A percentile compares a stretch with the other conserved stretches of the same genome.
phyloP scores from a whole-genome alignment of 92 coral and sea anemone species.

The Heliopora coerulea region DNA sequence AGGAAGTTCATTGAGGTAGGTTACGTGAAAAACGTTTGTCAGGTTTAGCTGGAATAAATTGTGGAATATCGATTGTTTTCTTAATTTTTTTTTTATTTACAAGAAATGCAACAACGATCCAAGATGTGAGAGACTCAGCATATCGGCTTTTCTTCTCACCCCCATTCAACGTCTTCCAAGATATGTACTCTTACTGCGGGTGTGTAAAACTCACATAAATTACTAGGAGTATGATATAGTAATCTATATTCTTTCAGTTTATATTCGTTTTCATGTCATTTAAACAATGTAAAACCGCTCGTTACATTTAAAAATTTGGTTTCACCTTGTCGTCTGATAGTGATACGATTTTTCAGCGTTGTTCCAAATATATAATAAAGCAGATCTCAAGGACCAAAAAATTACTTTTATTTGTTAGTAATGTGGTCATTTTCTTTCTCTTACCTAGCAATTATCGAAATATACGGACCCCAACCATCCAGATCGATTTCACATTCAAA shows the following conservation, averaged over 20 bases:
- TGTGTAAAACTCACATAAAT: slow-evolving; percentile 31
- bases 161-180: slow-evolving; percentile 97
- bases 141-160: slow-evolving; percentile 88
- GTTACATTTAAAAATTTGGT: no score
- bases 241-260: background rate
- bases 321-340: no score
- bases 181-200: slow-evolving; percentile 90
- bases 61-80: background rate
- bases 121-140: slow-evolving; percentile 81
- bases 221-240: no score
- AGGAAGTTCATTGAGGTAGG: slow-evolving; percentile 80
- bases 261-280: background rate
- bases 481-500: slow-evolving; percentile 86
- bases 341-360: no score
- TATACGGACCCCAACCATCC: slow-evolving; percentile 90
- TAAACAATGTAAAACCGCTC: no score
- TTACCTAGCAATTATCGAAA: slow-evolving; percentile 85
- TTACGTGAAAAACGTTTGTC: background rate
- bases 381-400: no score
- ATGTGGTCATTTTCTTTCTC: background rate
- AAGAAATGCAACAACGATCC: slow-evolving; percentile 78
- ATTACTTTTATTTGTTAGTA: no score
- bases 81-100: background rate
- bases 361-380: no score
- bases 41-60: background rate